A percentile compares a stretch with the other conserved stretches of the same genome.
phyloP scores from a whole-genome alignment of 1,140 invertebrate genomes.

The Elymnias hypermnestra region DNA sequence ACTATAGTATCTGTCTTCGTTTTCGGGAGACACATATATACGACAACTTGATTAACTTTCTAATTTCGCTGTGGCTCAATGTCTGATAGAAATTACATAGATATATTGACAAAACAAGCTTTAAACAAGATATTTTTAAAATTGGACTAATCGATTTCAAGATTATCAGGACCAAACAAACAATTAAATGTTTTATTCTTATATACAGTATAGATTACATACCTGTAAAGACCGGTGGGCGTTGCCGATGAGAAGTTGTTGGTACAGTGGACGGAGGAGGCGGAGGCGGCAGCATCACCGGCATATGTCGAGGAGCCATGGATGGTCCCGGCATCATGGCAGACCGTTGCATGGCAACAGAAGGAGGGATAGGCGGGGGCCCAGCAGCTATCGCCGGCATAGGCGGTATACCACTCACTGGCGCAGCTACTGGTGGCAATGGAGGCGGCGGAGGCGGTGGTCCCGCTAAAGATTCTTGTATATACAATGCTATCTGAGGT shows the following conservation, averaged over 20 bases:
- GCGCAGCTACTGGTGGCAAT: constrained; percentile 4
- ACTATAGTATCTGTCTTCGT: too few species aligned
- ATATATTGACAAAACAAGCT: too few species aligned
- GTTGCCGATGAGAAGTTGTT: neutral
- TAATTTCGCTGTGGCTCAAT: too few species aligned
- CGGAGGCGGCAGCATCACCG: constrained; percentile 6
- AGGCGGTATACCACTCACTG: neutral
- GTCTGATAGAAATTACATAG: too few species aligned
- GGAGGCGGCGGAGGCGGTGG: constrained; percentile 15
- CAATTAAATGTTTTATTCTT: too few species aligned
- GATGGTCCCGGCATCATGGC: neutral
- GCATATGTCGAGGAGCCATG: neutral
- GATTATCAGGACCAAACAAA: too few species aligned
- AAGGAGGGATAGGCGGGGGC: neutral
- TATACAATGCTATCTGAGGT: constrained; percentile 30
- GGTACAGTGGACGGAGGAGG: constrained; percentile 10
- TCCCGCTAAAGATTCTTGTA: constrained; percentile 26
- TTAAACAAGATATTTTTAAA: too few species aligned
- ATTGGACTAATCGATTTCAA: too few species aligned
- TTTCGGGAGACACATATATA: too few species aligned
- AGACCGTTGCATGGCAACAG: neutral
- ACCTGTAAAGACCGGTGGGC: constrained; percentile 12
- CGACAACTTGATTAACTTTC: too few species aligned
- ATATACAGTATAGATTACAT: too few species aligned
- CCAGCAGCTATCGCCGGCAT: neutral